Base-by-base conservation (phyloP, 2,888 invertebrate species). In the Chaetoderma sp. region DNA sequence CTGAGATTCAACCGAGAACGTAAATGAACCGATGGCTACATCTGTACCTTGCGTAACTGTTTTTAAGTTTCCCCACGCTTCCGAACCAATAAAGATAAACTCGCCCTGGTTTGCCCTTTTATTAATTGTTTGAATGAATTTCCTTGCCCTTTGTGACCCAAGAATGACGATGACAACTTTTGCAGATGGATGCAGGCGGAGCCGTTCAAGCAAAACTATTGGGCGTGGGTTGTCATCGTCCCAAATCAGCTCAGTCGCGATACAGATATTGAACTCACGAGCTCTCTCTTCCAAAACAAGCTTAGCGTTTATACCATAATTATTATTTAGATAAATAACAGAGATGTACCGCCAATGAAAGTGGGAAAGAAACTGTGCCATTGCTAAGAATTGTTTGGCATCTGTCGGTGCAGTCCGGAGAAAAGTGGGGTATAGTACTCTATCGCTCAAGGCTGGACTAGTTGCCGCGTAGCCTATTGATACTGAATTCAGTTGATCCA, bases 11-110 rank as follows among this genome's bases (percentile, higher is more conserved):
- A 67, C 21, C 8, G 64, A 57, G 13, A 72, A 4, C 1, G 66
- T 49, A 23, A 67, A 62, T 3, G 70, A 65, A 2, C 72, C 74
- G 8, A 64, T 52, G 4, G 68, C 39, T n/a, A 55, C 52, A 6
- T 45, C 52, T 21, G 58, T 57, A 23, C 44, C 49, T 4, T 39
- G 8, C 4, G 72, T 8, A 1, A 68, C 27, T 10, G 63, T 58
- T 0, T 8, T 10, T 18, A 57, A 65, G 8, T 44, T 60, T 21
- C 65, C 64, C 69, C 68, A 72, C 13, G 70, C 58, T 39, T 69
- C 69, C 1, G 74, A 74, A 2, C 70, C 74, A 42, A 74, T 69
- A 25, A 72, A 72, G 6, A 74, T 27, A 27, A 72, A 74, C 16
- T 72, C 67, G 2, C 70, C 72, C 28, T 44, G 54, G 0, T 60